Evolutionary conservation across 64 coral and sea anemone genomes (phyloP).

Genomic region (Dendrophyllia cribrosa): DNA sequence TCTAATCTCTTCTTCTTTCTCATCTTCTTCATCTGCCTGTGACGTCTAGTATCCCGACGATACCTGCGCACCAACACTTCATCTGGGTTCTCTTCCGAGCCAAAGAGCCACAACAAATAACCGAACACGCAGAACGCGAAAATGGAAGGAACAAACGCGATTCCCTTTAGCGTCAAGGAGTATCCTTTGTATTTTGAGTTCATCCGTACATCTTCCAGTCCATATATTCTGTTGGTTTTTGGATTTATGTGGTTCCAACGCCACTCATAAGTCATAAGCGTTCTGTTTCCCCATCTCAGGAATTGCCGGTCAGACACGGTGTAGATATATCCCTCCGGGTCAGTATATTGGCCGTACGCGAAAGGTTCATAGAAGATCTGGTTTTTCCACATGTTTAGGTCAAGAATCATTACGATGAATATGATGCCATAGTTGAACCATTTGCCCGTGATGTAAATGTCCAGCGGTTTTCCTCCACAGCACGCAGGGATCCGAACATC

Average conservation of each 20-base stretch:
- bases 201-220: conserved; percentile 79
- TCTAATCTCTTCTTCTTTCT: conserved; percentile 44
- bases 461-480: conserved; percentile 60
- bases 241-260: conserved; percentile 85
- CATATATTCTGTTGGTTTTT: conserved; percentile 81
- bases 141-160: conserved; percentile 85
- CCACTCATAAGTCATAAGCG: conserved; percentile 77
- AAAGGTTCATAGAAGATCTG: conserved; percentile 93
- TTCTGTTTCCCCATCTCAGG: conserved; percentile 67
- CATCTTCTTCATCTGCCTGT: conserved; percentile 73
- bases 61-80: conserved; percentile 81
- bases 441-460: conserved; percentile 90
- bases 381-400: conserved; percentile 97
- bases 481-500: conserved; percentile 60
- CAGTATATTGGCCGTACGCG: conserved; percentile 84
- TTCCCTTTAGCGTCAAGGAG: conserved; percentile 77
- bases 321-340: conserved; percentile 80
- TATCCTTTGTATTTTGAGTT: conserved; percentile 89
- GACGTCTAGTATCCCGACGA: conserved; percentile 72
- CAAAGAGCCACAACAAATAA: conserved; percentile 89
- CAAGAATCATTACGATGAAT: conserved; percentile 93
- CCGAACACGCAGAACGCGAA: conserved; percentile 82
- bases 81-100: conserved; percentile 87
- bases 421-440: conserved; percentile 95
- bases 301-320: conserved; percentile 84